Evolutionary conservation across 2,113 vertebrate species (phyloP), one percentile per base, ranked within the genome.

Genomic region (Neopipo cinnamomea): DNA sequence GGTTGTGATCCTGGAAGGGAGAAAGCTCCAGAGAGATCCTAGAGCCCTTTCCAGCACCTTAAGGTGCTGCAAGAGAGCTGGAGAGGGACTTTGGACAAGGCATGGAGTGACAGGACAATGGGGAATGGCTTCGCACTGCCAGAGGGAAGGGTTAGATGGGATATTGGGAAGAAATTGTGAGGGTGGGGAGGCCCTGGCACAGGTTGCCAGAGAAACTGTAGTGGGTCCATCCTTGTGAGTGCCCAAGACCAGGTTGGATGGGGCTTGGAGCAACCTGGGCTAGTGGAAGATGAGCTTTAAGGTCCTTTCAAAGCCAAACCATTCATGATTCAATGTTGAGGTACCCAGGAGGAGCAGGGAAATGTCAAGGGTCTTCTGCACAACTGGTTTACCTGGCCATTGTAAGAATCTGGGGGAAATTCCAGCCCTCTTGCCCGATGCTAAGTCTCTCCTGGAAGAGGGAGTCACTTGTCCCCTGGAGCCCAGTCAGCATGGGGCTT

Each of bases 221-320:
- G n/a, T 5, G 89, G 56, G 33, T 11, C 35, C 75, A 20, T 18
- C 42, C 9, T 5, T 72, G n/a, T 8, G 4, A 58, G 22, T 27
- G 27, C 35, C 6, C 19, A 33, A 58, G 14, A 8, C 17, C 63
- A 55, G 12, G 16, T 0, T 86, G 52, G 37, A 67, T 0, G 0
- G 46, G 30, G 5, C 37, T 91, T 39, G 14, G 62, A 72, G 37
- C 49, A 67, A 1, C 1, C 24, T 63, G 31, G 3, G 0, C 0
- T 39, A 6, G 4, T 62, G 78, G 2, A 13, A 47, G 41, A 20
- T 39, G 37, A 5, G 5, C 15, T 62, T 70, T 33, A 77, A 37
- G 12, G 17, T 39, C 10, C 24, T 17, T 77, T 90, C 33, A 73
- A 67, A 62, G 24, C 3, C 50, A 47, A 82, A 82, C 19, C 5